Evolutionary conservation across 2,797 vertebrate genomes (phyloP).

Genomic region (Protonibea diacanthus): DNA sequence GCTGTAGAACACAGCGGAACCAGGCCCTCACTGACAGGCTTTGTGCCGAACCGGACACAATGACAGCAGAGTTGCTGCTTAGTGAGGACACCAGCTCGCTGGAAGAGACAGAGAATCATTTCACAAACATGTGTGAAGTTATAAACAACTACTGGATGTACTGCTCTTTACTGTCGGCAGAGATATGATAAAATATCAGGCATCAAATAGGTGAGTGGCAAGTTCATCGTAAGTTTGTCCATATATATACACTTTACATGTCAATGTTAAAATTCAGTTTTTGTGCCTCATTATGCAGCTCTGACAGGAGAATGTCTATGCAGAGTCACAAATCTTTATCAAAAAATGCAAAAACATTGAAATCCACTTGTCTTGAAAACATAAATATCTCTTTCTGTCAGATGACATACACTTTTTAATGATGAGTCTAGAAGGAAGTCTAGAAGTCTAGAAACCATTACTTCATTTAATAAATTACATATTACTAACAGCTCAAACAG

Average conservation of each 20-base stretch:
- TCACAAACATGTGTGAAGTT: not conserved
- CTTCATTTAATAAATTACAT: constrained; percentile 12
- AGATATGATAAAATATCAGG: not conserved
- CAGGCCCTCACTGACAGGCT: constrained; percentile 91
- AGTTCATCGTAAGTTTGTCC: not conserved
- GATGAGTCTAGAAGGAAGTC: constrained; percentile 4
- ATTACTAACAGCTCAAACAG: constrained; percentile 5
- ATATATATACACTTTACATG: not conserved
- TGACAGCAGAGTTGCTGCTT: constrained; percentile 60
- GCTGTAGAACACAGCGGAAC: constrained; percentile 96
- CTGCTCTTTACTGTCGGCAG: not conserved
- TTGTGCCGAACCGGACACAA: constrained; percentile 86
- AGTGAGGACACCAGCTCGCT: constrained; percentile 89
- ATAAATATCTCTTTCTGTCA: not conserved
- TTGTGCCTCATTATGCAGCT: not conserved
- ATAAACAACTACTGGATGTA: not conserved
- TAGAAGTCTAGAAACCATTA: no score
- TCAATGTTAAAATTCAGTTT: constrained; percentile 5
- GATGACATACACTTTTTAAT: constrained; percentile 19
- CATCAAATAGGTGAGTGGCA: not conserved
- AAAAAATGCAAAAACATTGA: not conserved
- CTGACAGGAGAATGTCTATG: not conserved
- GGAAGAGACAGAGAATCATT: constrained; percentile 28
- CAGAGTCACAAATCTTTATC: not conserved
- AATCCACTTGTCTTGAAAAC: not conserved